These are phyloP conservation scores for Tragelaphus buxtoni DNA, from an alignment of 2,113 vertebrate species.

Conservation along the genomic window DNA sequence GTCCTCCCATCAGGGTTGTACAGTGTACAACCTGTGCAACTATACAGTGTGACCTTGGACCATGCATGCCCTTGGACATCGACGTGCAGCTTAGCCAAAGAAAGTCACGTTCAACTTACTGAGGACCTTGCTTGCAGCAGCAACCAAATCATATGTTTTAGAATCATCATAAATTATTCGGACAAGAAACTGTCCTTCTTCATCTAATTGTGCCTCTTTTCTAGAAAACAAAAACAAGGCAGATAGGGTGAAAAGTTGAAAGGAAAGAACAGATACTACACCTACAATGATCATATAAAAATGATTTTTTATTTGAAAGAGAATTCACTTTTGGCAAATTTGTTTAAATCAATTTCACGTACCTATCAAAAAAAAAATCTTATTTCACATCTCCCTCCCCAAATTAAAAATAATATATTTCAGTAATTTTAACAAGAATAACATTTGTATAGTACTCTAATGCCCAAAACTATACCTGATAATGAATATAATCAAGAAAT, in stretches of 20 bases:
- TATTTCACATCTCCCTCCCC: background rate
- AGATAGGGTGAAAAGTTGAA: background rate
- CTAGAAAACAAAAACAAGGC: conserved; percentile 77
- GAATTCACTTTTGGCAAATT: background rate
- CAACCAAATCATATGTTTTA: conserved; percentile 97
- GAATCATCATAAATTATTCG: conserved; percentile 98
- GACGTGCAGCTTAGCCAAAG: background rate
- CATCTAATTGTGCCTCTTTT: conserved; percentile 96
- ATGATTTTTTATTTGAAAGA: background rate
- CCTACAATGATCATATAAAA: background rate
- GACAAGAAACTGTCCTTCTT: conserved; percentile 98
- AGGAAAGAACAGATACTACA: background rate
- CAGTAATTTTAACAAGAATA: background rate
- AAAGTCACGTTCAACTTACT: conserved; percentile 84
- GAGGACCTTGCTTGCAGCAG: conserved; percentile 98
- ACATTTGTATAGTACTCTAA: background rate
- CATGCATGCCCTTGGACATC: background rate
- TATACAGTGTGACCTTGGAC: no score
- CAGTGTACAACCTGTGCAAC: background rate
- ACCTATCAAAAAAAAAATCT: background rate
- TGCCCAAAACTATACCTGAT: background rate
- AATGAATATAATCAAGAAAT: background rate
- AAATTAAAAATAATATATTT: background rate
- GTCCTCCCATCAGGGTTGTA: background rate
- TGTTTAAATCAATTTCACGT: background rate